phyloP scores from a whole-genome alignment of 2,888 invertebrate species.

The Pogonocherus hispidulus region DNA sequence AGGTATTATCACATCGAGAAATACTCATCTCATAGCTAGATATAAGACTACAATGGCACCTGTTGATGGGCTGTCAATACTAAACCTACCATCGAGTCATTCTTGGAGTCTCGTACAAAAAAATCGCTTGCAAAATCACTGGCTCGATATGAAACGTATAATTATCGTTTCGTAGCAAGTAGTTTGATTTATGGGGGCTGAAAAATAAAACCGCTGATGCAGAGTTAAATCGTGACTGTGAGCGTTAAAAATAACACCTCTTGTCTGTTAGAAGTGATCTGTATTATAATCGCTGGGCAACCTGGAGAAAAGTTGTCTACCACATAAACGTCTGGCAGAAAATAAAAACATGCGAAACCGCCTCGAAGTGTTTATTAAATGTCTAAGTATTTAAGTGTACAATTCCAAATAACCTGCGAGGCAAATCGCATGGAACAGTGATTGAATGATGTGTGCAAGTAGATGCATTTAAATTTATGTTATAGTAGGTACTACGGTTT shows the following conservation, averaged over 20 bases:
- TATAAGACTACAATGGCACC: too few relatives aligned
- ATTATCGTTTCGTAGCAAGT: conserved; percentile 46
- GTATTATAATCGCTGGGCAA: conserved; percentile 10
- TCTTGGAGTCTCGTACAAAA: not conserved
- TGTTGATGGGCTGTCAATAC: too few relatives aligned
- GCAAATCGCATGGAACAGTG: not conserved
- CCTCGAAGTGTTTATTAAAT: not conserved
- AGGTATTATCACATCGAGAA: too few relatives aligned
- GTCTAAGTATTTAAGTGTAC: not conserved
- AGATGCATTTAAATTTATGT: too few relatives aligned
- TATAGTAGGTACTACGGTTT: too few relatives aligned
- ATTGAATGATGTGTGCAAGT: not conserved
- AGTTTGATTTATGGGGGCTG: conserved; percentile 45
- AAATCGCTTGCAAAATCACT: conserved; percentile 38
- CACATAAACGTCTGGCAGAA: not conserved
- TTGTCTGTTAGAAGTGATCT: conserved; percentile 25
- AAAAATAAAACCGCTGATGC: conserved; percentile 31
- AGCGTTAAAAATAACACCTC: conserved; percentile 42
- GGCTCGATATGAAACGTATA: conserved; percentile 39
- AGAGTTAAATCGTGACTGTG: conserved; percentile 37
- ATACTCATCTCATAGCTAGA: too few relatives aligned
- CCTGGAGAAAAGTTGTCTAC: not conserved
- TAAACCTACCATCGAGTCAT: too few relatives aligned
- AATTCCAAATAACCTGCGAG: not conserved
- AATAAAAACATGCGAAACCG: not conserved